Base-by-base conservation (phyloP, 1,140 invertebrate genomes). In the Streblospio benedicti region DNA sequence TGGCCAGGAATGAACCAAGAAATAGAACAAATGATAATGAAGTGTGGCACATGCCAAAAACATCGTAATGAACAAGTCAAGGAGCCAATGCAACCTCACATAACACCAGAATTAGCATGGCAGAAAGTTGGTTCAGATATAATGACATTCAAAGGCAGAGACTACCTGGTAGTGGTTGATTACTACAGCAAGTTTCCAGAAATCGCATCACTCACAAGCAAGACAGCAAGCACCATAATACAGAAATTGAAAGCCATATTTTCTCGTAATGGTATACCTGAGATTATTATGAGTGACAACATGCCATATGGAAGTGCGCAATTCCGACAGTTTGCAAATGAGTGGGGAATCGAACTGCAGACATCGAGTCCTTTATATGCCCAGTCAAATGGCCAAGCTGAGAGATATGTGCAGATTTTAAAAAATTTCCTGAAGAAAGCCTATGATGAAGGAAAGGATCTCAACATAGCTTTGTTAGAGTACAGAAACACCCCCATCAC, bases 161-260 rank as follows among this genome's bases (percentile, higher is more conserved):
- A 43, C n/a, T 56, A 44, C 35, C 41, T 56, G 16, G n/a, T 61
- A 30, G 23, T 56, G 18, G 51, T 61, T n/a, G 59, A 57, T 28
- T 57, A 61, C 25, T 56, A 56, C 27, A 45, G 35, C 31, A 61
- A 61, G 30, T 44, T 32, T 20, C 50, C 27, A 18, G 59, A 61
- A 49, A 31, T 61, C 2, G 35, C 25, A 31, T 5, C 14, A 14
- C 44, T 61, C 6, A 14, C 25, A 33, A 27, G 28, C 2, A 61
- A 61, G 28, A 45, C 35, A n/a, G 52, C 51, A 2, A 28, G 4
- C 18, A 23, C 9, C 2, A 31, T 57, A 18, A 47, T 56, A 12
- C n/a, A n/a, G 1, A 4, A 30, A n/a, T 33, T 61, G 18, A 44
- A 43, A 23, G 5, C 35, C n/a, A 38, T 23, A 2, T 61, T 61